Evolutionary conservation across 2,113 vertebrate genomes (phyloP).

Genomic region (Petrocephalus zakoni): DNA sequence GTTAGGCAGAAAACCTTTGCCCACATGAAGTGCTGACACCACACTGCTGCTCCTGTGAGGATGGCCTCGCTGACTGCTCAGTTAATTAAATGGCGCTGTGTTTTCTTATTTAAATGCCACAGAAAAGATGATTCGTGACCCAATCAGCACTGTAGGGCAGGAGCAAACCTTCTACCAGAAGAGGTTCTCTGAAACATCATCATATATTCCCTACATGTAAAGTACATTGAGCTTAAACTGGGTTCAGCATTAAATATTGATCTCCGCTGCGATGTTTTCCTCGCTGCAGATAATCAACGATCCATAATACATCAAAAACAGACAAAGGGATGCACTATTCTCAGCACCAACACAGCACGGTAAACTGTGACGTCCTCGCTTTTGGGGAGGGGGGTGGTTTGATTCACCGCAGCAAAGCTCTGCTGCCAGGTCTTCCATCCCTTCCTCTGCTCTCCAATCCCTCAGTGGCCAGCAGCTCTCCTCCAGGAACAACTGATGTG

Average conservation of each 20-base stretch:
- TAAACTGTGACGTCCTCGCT: neutral
- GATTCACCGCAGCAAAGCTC: neutral
- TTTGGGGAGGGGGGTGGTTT: neutral
- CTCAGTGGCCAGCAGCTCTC: neutral
- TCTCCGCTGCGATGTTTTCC: neutral
- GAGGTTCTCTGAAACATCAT: neutral
- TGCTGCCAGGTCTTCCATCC: neutral
- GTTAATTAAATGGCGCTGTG: constrained; percentile 10
- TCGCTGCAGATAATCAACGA: neutral
- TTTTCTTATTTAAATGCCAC: constrained; percentile 14
- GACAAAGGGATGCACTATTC: neutral
- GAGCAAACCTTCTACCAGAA: neutral
- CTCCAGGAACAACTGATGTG: neutral
- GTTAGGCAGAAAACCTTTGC: constrained; percentile 9
- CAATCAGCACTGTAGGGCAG: neutral
- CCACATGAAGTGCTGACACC: constrained; percentile 1
- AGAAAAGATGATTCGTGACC: neutral
- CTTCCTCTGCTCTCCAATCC: neutral
- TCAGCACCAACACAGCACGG: neutral
- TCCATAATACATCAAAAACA: constrained; percentile 19
- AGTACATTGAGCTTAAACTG: constrained; percentile 8
- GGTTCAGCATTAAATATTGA: constrained; percentile 17
- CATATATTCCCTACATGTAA: neutral
- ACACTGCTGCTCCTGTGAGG: neutral
- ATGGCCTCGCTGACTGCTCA: neutral